Base-by-base conservation (phyloP, 2,797 vertebrate species). In the Falco naumanni region DNA sequence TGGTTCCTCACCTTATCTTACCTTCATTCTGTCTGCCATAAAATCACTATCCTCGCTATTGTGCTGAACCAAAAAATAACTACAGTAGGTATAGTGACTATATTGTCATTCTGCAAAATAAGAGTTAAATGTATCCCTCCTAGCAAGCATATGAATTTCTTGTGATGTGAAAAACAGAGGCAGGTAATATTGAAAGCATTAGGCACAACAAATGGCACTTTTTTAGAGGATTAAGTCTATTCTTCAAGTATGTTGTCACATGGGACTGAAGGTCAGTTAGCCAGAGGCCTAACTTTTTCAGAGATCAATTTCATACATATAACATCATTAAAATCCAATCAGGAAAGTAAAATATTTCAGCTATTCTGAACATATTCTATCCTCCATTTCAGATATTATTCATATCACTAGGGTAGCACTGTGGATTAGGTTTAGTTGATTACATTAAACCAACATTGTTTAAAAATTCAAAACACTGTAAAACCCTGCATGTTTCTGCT, bases 161-260 rank as follows among this genome's bases (percentile, higher is more conserved):
- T 71, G 47, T 15, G 28, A 57, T 71, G 37, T 88, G 72, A 77
- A 93, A 92, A 79, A 31, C 70, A 74, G 37, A 91, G 21, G 33
- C 48, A 90, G 51, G 41, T 63, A 68, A 65, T 69, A 91, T 22
- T 91, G 65, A 93, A 95, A 95, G 84, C 60, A 72, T 68, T 82
- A 81, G 19, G 50, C 65, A 88, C 31, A 94, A 94, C 33, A 87
- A 92, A 75, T 16, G 50, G 54, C 41, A 48, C 22, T 43, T 93
- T 96, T 96, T 60, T 51, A 88, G 71, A 90, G 63, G 83, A 96
- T 97, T 96, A 96, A 90, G n/a, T 68, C 71, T 39, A 33, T 92
- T 90, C 80, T 93, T 96, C 71, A 85, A n/a, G 45, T 86, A 50
- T 39, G 37, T 26, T 86, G 71, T 87, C 93, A 92, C 80, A 80